Percentiles rank a stretch among this genome's conserved stretches.
These are phyloP conservation scores for Cosmia trapezina DNA, from an alignment of 2,888 invertebrate genomes.

Conservation along the genomic window DNA sequence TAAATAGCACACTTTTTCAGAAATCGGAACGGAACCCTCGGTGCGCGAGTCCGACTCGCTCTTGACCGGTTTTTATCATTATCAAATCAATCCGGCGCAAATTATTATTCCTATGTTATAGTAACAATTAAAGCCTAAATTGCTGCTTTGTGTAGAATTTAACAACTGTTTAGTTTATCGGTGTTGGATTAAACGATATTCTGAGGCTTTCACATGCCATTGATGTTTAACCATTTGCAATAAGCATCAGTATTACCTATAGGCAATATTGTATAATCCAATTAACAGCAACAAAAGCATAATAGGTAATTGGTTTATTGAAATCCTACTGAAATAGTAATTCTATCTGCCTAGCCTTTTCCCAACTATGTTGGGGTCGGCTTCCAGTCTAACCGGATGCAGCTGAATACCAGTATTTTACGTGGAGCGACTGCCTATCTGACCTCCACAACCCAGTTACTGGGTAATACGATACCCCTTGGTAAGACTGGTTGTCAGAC, in stretches of 20 bases:
- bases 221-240: conserved; percentile 8
- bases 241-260: neutral
- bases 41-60: no score
- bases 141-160: neutral
- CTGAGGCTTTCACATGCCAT: conserved; percentile 8
- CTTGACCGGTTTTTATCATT: no score
- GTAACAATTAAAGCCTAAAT: neutral
- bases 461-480: no score
- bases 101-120: neutral
- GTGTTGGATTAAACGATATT: neutral
- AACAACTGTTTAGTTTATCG: neutral
- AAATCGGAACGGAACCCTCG: no score
- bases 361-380: no score
- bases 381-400: no score
- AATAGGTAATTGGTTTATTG: neutral
- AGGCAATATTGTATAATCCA: neutral
- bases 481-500: no score
- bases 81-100: neutral
- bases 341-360: no score
- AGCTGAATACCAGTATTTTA: no score
- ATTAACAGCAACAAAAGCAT: conserved; percentile 7
- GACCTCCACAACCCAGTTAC: no score
- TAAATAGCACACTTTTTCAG: no score
- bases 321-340: neutral
- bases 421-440: no score